Percentiles rank a stretch among this genome's conserved stretches.
Conservation (phyloP, 2,888 invertebrate species). For the Acronicta psi region DNA sequence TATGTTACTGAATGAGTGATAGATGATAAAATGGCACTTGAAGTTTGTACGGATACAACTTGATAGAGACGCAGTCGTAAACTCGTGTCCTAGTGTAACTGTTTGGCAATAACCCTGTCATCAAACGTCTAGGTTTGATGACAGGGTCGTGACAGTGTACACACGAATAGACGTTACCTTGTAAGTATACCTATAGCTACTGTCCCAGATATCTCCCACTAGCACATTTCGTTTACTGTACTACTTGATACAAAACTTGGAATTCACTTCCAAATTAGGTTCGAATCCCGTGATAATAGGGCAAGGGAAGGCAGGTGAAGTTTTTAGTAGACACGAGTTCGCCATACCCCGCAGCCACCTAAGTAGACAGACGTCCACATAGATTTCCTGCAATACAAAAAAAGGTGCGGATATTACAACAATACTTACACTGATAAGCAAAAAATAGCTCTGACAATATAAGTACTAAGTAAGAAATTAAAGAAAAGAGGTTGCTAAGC, state of each 20-base stretch:
- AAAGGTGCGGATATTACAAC: too few relatives aligned
- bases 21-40: slow-evolving; percentile 19
- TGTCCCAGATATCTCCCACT: slow-evolving; percentile 4
- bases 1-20: slow-evolving; percentile 17
- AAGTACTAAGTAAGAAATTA: too few relatives aligned
- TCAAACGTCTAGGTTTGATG: slow-evolving; percentile 38
- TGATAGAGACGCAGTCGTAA: slow-evolving; percentile 33
- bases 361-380: too few relatives aligned
- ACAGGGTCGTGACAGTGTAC: slow-evolving; percentile 34
- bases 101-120: slow-evolving; percentile 25
- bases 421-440: too few relatives aligned
- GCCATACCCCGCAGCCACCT: too few relatives aligned
- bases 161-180: slow-evolving; percentile 15
- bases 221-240: slow-evolving; percentile 11
- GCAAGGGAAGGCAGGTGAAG: too few relatives aligned
- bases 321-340: too few relatives aligned
- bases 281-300: too few relatives aligned
- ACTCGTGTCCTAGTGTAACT: slow-evolving; percentile 10
- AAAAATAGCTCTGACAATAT: too few relatives aligned
- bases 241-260: slow-evolving; percentile 12
- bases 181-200: neutral
- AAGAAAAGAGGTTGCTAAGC: too few relatives aligned
- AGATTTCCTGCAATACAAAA: too few relatives aligned
- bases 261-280: too few relatives aligned
- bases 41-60: slow-evolving; percentile 12